phyloP scores from a whole-genome alignment of 2,797 vertebrate genomes.

The Aythya fuligula region DNA sequence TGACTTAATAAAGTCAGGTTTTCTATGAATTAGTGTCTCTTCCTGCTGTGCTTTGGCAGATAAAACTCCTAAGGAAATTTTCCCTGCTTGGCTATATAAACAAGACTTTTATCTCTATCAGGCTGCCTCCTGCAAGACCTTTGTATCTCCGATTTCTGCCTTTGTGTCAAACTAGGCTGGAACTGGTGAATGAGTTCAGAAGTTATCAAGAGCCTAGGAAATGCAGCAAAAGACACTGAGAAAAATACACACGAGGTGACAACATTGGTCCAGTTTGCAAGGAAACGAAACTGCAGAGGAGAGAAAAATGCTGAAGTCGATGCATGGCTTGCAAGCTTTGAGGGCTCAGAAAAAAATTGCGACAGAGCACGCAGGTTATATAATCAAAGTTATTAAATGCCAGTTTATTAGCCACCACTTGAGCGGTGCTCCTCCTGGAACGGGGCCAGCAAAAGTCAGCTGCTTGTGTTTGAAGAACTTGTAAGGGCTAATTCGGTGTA shows the following conservation, averaged over 20 bases:
- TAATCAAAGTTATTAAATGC: background rate
- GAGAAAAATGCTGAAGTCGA: background rate
- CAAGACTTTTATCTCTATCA: background rate
- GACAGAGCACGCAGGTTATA: background rate
- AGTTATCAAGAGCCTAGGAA: background rate
- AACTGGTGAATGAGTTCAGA: background rate
- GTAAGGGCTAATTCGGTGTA: background rate
- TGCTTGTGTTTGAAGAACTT: background rate
- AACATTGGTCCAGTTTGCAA: background rate
- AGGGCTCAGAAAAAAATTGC: background rate
- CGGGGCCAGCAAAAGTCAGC: background rate
- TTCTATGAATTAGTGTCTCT: background rate
- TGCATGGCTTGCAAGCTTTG: background rate
- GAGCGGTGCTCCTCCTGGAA: conserved; percentile 12
- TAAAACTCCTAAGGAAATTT: background rate
- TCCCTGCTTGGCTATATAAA: background rate
- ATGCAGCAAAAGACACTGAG: accelerated
- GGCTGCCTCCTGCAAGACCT: background rate
- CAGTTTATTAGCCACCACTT: conserved; percentile 8
- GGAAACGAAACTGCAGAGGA: background rate
- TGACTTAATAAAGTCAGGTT: background rate
- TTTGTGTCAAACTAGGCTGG: background rate
- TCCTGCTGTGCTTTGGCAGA: background rate
- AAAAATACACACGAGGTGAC: background rate
- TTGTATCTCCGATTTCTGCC: background rate